Base-by-base conservation (phyloP, 2,797 vertebrate genomes). In the Fistularia commersonii region DNA sequence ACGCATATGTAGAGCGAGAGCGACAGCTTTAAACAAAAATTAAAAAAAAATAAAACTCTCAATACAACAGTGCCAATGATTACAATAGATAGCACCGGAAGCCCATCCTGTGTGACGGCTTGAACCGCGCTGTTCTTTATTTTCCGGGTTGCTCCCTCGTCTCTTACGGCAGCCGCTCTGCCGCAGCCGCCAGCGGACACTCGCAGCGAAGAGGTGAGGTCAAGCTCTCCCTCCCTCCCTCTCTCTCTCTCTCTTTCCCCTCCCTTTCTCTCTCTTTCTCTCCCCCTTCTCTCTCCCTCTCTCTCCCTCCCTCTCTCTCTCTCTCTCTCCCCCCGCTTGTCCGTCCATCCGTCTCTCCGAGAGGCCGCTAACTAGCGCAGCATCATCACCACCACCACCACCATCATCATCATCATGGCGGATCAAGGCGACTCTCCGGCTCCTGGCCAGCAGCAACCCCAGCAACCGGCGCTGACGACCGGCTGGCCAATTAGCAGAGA, bases 401-500 rank as follows among this genome's bases (percentile, higher is more conserved):
- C 32, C 8, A 36, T 12, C 47, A 10, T 70, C 67, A 82, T 88
- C 93, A 93, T 92, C 92, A 98, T 98, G 96, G 94, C 95, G 93
- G 95, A 97, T 90, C 83, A 90, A 68, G 86, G 86, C 88, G 93
- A 94, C 66, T 89, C 94, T 62, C 91, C 92, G 45, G 85, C 90
- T 76, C 87, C 93, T 45, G 85, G 85, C 84, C 93, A 89, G 66
- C 88, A 81, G 32, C 88, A 90, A n/a, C n/a, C n/a, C n/a, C n/a
- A n/a, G 74, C 90, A 80, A 48, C 84, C 87, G 3, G 60, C 76
- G 65, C 80, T 58, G 76, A 85, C 91, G 38, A 67, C 85, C 76
- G 87, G 86, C 87, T 98, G 96, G 96, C 94, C 96, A 80, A 98
- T 97, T 80, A 95, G 89, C 88, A 88, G 94, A 85, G 96, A 98